phyloP scores from a whole-genome alignment of 1,140 invertebrate species.

The Charaxes varanes region DNA sequence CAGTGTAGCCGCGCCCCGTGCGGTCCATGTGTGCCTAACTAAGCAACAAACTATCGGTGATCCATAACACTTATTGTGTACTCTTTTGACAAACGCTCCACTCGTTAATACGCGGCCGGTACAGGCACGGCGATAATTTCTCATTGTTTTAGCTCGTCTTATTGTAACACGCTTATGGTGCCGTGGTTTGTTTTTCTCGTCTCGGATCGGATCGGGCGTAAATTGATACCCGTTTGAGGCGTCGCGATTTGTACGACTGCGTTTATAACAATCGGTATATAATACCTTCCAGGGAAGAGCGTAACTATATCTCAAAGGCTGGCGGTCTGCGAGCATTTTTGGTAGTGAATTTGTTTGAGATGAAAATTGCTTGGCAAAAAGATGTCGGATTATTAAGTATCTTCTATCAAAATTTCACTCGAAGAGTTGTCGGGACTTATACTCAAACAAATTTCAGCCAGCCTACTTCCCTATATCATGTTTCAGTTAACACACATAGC shows the following conservation, averaged over 20 bases:
- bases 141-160: constrained; percentile 32
- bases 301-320: too few species aligned
- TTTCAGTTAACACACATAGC: too few species aligned
- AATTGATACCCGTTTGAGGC: constrained; percentile 16
- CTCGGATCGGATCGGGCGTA: constrained; percentile 16
- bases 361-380: too few species aligned
- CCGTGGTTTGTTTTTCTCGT: constrained; percentile 10
- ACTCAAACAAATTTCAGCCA: too few species aligned
- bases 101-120: constrained; percentile 40
- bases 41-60: constrained; percentile 60
- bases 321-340: too few species aligned
- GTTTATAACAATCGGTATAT: too few species aligned
- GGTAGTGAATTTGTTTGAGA: too few species aligned
- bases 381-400: too few species aligned
- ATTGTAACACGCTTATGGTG: constrained; percentile 11
- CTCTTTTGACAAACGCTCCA: constrained; percentile 53
- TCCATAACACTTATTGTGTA: constrained; percentile 61
- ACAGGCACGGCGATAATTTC: constrained; percentile 39
- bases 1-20: constrained; percentile 20
- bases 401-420: too few species aligned
- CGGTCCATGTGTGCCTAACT: constrained; percentile 40
- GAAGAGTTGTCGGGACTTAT: too few species aligned
- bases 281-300: too few species aligned
- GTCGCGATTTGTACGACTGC: constrained; percentile 5
- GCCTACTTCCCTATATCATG: too few species aligned